These are phyloP conservation scores for Oceanites oceanicus DNA, from an alignment of 2,113 vertebrate species.

Conservation along the genomic window DNA sequence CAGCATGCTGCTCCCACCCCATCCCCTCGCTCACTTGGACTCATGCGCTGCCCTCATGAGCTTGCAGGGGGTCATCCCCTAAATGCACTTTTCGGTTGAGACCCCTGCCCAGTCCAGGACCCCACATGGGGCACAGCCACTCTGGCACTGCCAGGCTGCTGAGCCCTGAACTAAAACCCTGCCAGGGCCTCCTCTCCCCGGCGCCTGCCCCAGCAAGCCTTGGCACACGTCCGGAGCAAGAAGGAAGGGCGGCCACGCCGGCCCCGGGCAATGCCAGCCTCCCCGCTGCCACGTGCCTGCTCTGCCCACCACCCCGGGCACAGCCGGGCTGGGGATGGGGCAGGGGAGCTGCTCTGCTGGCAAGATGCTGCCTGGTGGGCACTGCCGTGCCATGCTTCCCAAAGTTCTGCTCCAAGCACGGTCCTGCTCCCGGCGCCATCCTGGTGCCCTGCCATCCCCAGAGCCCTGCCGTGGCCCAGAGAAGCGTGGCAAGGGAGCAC, in stretches of 20 bases:
- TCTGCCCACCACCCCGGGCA: background rate
- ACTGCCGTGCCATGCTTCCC: rapidly evolving
- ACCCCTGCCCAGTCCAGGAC: background rate
- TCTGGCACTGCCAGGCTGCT: background rate
- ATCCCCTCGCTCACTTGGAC: rapidly evolving
- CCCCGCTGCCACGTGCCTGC: background rate
- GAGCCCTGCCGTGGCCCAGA: background rate
- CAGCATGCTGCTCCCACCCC: background rate
- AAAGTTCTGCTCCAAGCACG: background rate
- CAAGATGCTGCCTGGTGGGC: background rate
- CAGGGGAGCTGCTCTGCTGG: background rate
- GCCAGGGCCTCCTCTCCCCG: background rate
- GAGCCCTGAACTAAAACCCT: background rate
- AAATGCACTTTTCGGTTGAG: background rate
- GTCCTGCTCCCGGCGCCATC: background rate
- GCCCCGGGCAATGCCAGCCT: background rate
- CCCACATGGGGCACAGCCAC: rapidly evolving
- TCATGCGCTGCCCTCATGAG: background rate
- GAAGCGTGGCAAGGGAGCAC: background rate
- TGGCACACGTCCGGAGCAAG: slow-evolving; percentile 10
- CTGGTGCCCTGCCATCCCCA: background rate
- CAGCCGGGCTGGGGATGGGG: rapidly evolving
- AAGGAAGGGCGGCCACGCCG: background rate
- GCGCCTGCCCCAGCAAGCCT: slow-evolving; percentile 35
- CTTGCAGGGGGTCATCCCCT: background rate